Evolutionary conservation across 2,888 invertebrate genomes (phyloP).

Genomic region (Fragum fragum): DNA sequence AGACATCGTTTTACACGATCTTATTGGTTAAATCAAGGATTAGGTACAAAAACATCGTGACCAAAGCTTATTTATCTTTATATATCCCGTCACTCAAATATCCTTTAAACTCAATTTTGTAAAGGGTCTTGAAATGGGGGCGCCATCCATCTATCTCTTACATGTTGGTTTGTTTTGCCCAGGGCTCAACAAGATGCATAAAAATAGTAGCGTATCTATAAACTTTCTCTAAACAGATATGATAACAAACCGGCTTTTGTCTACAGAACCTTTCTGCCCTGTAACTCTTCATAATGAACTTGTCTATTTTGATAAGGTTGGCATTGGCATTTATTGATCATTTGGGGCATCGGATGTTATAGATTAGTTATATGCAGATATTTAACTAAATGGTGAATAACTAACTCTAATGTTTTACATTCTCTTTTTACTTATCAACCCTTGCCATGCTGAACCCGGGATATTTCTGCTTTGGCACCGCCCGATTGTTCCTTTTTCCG

Average conservation of each 20-base stretch:
- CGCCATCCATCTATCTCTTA: slow-evolving; percentile 28
- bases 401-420: too few species aligned
- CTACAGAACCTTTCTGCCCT: neutral
- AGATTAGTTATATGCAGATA: neutral
- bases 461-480: too few species aligned
- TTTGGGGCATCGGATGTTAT: neutral
- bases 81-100: neutral
- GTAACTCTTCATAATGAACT: neutral
- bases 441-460: too few species aligned
- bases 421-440: too few species aligned
- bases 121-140: neutral
- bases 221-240: slow-evolving; percentile 37
- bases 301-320: neutral
- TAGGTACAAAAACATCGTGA: too few species aligned
- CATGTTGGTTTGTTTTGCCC: slow-evolving; percentile 32
- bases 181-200: slow-evolving; percentile 13
- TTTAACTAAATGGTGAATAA: neutral
- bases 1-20: too few species aligned
- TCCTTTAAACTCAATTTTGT: neutral
- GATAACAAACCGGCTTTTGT: slow-evolving; percentile 13
- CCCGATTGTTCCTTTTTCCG: too few species aligned
- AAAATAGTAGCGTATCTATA: slow-evolving; percentile 41
- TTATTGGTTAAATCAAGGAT: too few species aligned
- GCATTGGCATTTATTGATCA: neutral
- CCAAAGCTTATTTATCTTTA: too few species aligned